These are phyloP conservation scores for Amphibalanus amphitrite DNA, from an alignment of 1,140 invertebrate genomes.

Conservation along the genomic window DNA sequence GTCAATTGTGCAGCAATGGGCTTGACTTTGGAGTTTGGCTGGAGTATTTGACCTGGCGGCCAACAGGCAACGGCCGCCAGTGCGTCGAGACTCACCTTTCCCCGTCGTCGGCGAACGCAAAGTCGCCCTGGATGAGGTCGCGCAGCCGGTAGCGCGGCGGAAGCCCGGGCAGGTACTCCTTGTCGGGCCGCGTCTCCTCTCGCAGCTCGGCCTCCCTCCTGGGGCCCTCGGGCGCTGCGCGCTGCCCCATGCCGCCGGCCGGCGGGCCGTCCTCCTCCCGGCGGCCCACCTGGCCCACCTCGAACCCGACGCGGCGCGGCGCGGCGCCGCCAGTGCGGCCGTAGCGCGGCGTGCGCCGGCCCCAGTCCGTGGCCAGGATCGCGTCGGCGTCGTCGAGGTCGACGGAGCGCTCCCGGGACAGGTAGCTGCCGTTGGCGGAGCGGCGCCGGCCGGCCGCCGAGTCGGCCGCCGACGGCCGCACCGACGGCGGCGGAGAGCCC, in stretches of 20 bases:
- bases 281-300: neutral
- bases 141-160: constrained; percentile 48
- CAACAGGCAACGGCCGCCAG: too few relatives aligned
- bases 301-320: neutral
- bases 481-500: too few relatives aligned
- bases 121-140: constrained; percentile 57
- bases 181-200: neutral
- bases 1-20: too few relatives aligned
- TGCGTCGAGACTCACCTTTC: constrained; percentile 47
- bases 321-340: too few relatives aligned
- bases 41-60: too few relatives aligned
- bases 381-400: neutral
- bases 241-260: neutral
- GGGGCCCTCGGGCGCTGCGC: neutral
- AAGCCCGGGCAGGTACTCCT: neutral
- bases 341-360: neutral
- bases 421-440: neutral
- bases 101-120: constrained; percentile 54
- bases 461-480: too few relatives aligned
- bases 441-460: too few relatives aligned
- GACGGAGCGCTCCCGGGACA: neutral
- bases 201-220: neutral
- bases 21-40: too few relatives aligned
- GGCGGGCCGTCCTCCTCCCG: neutral
- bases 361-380: neutral